Evolutionary conservation across 2,888 invertebrate species (phyloP).

Genomic region (Oxyteleia sp.): DNA sequence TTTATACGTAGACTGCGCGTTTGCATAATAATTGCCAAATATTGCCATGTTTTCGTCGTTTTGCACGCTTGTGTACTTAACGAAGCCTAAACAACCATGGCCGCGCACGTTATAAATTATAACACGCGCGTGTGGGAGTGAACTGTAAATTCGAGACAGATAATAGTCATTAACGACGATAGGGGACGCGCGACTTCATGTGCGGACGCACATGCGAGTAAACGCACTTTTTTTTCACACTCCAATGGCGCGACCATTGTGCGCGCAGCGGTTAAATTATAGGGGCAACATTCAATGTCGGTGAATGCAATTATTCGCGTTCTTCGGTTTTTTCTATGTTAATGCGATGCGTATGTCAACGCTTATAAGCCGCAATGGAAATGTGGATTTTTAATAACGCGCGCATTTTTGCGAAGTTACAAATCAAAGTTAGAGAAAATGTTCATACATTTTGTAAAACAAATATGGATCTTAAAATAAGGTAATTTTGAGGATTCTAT

Average conservation of each 20-base stretch:
- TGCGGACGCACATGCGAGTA: slow-evolving; percentile 38
- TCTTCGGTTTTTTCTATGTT: slow-evolving; percentile 56
- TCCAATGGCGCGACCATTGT: slow-evolving; percentile 60
- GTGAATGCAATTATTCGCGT: slow-evolving; percentile 61
- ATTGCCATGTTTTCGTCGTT: slow-evolving; percentile 22
- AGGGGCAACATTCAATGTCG: slow-evolving; percentile 69
- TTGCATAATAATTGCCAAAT: slow-evolving; percentile 41
- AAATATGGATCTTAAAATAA: no score
- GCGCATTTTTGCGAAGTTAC: slow-evolving; percentile 13
- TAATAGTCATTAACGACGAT: slow-evolving; percentile 70
- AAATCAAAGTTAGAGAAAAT: no score
- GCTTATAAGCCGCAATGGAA: slow-evolving; percentile 7
- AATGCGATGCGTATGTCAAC: slow-evolving; percentile 40
- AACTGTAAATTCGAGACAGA: slow-evolving; percentile 66
- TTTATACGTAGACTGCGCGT: neutral
- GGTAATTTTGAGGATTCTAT: no score
- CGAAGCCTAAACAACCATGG: slow-evolving; percentile 55
- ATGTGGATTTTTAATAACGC: slow-evolving; percentile 21
- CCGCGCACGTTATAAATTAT: slow-evolving; percentile 58
- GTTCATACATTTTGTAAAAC: no score
- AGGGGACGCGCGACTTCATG: slow-evolving; percentile 32
- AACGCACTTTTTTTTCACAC: slow-evolving; percentile 65
- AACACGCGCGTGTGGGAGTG: slow-evolving; percentile 63
- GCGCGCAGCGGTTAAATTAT: slow-evolving; percentile 63
- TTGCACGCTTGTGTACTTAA: slow-evolving; percentile 56